Conservation (phyloP, 2,113 vertebrate species). For the Martes martes region DNA sequence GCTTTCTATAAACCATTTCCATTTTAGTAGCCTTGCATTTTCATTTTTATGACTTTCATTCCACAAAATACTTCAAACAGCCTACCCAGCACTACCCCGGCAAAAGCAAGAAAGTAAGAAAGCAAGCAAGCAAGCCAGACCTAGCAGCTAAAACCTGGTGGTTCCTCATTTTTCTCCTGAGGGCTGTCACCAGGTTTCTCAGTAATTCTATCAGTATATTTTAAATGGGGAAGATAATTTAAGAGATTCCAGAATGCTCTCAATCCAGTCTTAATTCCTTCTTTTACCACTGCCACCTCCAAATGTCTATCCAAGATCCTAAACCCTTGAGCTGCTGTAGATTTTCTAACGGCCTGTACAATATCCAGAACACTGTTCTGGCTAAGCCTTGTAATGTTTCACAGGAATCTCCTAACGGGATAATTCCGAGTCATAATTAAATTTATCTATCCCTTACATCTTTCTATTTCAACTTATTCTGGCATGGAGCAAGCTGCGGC, state of each 20-base stretch:
- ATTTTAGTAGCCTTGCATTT: constrained; percentile 4
- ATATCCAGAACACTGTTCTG: neutral
- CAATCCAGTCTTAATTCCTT: constrained; percentile 11
- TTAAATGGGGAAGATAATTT: neutral
- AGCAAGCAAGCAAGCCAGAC: neutral
- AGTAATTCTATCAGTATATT: neutral
- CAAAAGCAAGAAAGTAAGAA: neutral
- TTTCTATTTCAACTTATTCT: neutral
- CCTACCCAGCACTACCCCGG: neutral
- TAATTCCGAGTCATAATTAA: neutral
- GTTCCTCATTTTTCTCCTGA: neutral
- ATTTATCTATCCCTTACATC: neutral
- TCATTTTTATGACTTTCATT: constrained; percentile 21
- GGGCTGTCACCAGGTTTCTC: neutral
- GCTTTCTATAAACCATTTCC: neutral
- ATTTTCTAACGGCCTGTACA: neutral
- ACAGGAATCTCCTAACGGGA: neutral
- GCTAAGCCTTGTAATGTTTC: neutral
- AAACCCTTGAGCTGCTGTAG: neutral
- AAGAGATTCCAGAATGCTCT: neutral
- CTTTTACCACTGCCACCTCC: neutral
- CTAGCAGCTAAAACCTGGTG: neutral
- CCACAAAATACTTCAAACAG: neutral
- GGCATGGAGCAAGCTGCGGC: neutral
- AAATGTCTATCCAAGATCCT: neutral